Evolutionary conservation across 2,113 vertebrate genomes (phyloP), one percentile per base, ranked within the genome.

Genomic region (Mesitornis unicolor): DNA sequence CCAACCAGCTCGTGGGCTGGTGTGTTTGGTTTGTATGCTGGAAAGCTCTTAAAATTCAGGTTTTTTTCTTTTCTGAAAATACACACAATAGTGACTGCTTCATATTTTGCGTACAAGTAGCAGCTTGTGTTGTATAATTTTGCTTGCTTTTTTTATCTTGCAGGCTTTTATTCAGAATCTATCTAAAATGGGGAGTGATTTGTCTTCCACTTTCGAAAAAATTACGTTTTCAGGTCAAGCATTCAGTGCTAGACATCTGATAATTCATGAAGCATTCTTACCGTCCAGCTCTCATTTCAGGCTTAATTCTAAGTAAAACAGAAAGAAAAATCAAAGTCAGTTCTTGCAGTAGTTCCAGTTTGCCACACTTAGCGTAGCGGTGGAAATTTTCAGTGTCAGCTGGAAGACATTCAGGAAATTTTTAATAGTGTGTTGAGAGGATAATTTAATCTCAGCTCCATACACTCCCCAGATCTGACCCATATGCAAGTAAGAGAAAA

Each of bases 391-490:
- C 69, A 48, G 21, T 76, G 61, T 96, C 82, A 88, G 29, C 76
- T 93, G 79, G 93, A 96, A 94, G 48, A 73, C 43, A 87, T 95
- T 95, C 90, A 83, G 86, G 93, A 92, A 94, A 87, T 83, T 90
- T 95, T 87, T 94, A 84, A 87, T 91, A 80, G 56, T 81, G 70
- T 90, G 71, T 92, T 95, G 87, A 96, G 85, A 84, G 71, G 81
- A 64, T 94, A 90, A 94, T 93, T 97, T 95, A 85, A 83, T 93
- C 67, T 92, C 54, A 15, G 54, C 75, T 93, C 84, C 82, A 48
- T 93, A 50, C 22, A 15, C 85, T 95, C 59, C 35, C 53, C 20
- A 5, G 63, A 89, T 90, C 90, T 92, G 93, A 84, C 94, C 91
- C 77, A 42, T 19, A 56, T 85, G 90, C 76, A 90, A 90, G 82